phyloP scores from a whole-genome alignment of 92 coral and sea anemone species.

The Pocillopora grandis region DNA sequence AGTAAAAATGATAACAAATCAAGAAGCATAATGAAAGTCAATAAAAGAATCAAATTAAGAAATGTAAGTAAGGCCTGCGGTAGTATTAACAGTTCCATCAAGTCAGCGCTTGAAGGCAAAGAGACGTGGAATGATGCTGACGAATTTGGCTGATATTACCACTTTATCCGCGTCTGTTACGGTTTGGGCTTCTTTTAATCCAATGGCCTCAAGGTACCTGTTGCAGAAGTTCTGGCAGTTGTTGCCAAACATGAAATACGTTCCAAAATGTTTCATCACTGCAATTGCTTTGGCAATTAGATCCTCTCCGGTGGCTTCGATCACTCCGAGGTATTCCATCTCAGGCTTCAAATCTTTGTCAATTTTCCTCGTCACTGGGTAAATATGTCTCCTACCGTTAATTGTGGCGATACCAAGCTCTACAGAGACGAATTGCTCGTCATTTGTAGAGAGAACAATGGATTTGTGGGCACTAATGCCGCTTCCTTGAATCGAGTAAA shows the following conservation, averaged over 20 bases:
- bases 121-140: background rate
- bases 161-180: slow-evolving; percentile 41
- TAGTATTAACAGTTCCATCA: too few relatives aligned
- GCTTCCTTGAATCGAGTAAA: slow-evolving; percentile 48
- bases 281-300: slow-evolving; percentile 47
- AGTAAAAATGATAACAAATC: too few relatives aligned
- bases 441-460: slow-evolving; percentile 55
- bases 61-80: too few relatives aligned
- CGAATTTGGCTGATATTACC: background rate
- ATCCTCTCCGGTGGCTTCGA: slow-evolving; percentile 21
- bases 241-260: slow-evolving; percentile 57
- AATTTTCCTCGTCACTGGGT: slow-evolving; percentile 35
- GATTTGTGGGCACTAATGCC: slow-evolving; percentile 51
- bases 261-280: slow-evolving; percentile 57
- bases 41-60: too few relatives aligned
- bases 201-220: slow-evolving; percentile 51
- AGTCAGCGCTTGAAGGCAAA: background rate
- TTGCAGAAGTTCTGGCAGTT: slow-evolving; percentile 72
- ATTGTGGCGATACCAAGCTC: slow-evolving; percentile 43
- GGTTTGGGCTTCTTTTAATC: slow-evolving; percentile 22
- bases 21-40: too few relatives aligned
- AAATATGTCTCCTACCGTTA: slow-evolving; percentile 24
- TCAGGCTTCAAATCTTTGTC: background rate
- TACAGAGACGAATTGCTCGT: slow-evolving; percentile 49
- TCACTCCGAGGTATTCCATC: slow-evolving; percentile 33